A percentile compares a stretch with the other conserved stretches of the same genome.
These are phyloP conservation scores for Drosophila kikkawai DNA, from an alignment of 1,140 invertebrate genomes.

Conservation along the genomic window DNA sequence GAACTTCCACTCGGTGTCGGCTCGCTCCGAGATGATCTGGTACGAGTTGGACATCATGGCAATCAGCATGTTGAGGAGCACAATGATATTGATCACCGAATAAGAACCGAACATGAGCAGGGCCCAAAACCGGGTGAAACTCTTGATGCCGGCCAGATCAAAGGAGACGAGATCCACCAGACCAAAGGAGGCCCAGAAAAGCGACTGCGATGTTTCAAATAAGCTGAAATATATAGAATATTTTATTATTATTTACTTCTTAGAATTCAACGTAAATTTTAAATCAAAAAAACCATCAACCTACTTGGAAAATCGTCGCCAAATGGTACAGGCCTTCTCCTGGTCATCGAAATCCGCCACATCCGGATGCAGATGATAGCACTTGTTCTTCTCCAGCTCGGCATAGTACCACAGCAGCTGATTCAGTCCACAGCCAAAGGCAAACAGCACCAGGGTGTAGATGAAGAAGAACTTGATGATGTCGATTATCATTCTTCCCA, in stretches of 20 bases:
- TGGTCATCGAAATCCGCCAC: constrained; percentile 91
- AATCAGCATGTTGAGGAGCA: constrained; percentile 96
- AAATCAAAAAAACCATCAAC: background rate
- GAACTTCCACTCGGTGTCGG: constrained; percentile 97
- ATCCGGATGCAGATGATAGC: constrained; percentile 90
- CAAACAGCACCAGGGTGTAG: constrained; percentile 94
- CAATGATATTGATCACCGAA: constrained; percentile 96
- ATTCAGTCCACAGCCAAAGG: constrained; percentile 96
- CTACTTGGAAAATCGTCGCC: constrained; percentile 94
- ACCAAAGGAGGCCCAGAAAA: constrained; percentile 98
- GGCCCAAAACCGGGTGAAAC: constrained; percentile 95
- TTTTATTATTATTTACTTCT: too few species aligned
- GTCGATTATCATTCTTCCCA: constrained; percentile 96
- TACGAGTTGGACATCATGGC: constrained; percentile 99
- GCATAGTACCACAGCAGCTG: constrained; percentile 98
- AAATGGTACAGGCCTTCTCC: constrained; percentile 93
- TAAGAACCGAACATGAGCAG: constrained; percentile 95
- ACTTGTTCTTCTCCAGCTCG: constrained; percentile 94
- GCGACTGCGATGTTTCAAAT: constrained; percentile 96
- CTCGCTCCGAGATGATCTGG: constrained; percentile 95
- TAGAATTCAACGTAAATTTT: background rate
- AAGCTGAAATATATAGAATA: constrained; percentile 87
- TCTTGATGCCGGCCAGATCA: constrained; percentile 94
- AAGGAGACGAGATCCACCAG: constrained; percentile 94
- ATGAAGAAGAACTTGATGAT: constrained; percentile 98